Evolutionary conservation across 2,888 invertebrate genomes (phyloP).

Genomic region (Neoscelio sp.): DNA sequence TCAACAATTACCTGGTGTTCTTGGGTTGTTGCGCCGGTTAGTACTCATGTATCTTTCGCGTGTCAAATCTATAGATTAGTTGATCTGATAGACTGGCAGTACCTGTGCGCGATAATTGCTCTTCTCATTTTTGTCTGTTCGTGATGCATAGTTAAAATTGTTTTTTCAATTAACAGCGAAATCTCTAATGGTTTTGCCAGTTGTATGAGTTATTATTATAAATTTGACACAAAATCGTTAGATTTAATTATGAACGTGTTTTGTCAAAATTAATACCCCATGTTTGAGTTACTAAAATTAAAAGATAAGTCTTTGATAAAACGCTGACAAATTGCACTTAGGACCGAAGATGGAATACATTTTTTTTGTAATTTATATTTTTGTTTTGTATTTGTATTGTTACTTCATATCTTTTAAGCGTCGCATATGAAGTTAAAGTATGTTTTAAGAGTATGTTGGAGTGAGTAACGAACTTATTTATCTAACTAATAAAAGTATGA

Average conservation of each 20-base stretch:
- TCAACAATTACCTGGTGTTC: conserved; percentile 67
- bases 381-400: too few species aligned
- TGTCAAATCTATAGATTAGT: conserved; percentile 59
- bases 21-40: conserved; percentile 66
- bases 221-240: conserved; percentile 31
- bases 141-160: too few species aligned
- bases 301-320: neutral
- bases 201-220: conserved; percentile 16
- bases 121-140: neutral
- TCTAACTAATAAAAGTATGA: too few species aligned
- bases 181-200: conserved; percentile 52
- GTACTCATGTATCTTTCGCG: conserved; percentile 44
- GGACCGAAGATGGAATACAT: neutral
- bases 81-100: conserved; percentile 58
- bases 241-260: too few species aligned
- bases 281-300: conserved; percentile 15
- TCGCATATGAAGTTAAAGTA: too few species aligned
- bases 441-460: too few species aligned
- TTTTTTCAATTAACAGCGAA: neutral
- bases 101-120: conserved; percentile 11
- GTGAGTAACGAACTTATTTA: too few species aligned
- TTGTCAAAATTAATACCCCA: conserved; percentile 1
- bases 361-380: too few species aligned
- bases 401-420: too few species aligned
- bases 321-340: conserved; percentile 2